Evolutionary conservation across 2,113 vertebrate species (phyloP), one percentile per base, ranked within the genome.

Genomic region (Misgurnus mizolepis): DNA sequence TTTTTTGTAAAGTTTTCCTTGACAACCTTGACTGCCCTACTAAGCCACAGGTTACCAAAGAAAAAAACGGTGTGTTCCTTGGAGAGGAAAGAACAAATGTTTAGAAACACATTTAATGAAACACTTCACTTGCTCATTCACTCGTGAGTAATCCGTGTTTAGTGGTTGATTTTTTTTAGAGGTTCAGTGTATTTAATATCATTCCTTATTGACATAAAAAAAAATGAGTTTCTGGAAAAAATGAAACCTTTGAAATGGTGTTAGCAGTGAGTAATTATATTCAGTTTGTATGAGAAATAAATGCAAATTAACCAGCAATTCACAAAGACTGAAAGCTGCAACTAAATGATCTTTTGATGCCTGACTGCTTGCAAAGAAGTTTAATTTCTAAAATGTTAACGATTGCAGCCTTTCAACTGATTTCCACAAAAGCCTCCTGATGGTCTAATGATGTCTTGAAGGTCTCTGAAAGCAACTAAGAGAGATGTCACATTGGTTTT

Each of bases 371-470:
- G 47, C 22, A 64, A 43, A 39, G 12, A 7, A 39, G 3, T 64
- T 64, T 49, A 64, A 75, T 75, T 75, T 75, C 60, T 39, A n/a
- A 64, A 18, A 75, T 64, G 73, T 75, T 47, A 75, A 75, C 72
- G 34, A 75, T 75, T 50, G 49, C 73, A 15, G 73, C 58, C 22
- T 75, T 64, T 75, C 40, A 75, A 50, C 58, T 34, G 43, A n/a
- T 40, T 70, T 43, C 10, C 6, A 14, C 58, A 64, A 22, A 75
- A 75, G 56, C 58, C 73, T 64, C 22, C 41, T 75, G 73, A 64
- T 75, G 73, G 18, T 75, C 41, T 75, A 75, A 75, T 39, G 73
- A 75, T 4, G 22, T 39, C 43, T 49, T 14, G 7, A 49, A 18
- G 58, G 43, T 34, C 41, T 75, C 60, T 64, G 22, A 64, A 60